phyloP scores from a whole-genome alignment of 2,797 vertebrate species.

The Spea hammondii region DNA sequence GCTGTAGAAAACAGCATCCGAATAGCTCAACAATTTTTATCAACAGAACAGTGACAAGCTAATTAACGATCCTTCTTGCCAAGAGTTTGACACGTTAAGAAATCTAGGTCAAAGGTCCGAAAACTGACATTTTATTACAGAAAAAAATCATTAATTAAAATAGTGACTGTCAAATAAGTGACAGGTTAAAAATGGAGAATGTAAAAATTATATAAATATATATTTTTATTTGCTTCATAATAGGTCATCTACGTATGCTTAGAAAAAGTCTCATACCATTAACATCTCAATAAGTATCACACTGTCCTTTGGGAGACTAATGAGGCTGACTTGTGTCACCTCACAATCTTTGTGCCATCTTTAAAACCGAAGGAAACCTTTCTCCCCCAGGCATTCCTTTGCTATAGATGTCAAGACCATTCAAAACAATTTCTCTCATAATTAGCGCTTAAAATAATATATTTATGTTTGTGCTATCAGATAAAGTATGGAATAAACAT shows the following conservation, averaged over 20 bases:
- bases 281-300: conserved; percentile 24
- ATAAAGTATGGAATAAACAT: not conserved
- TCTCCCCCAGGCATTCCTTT: conserved; percentile 22
- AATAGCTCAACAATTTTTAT: not conserved
- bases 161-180: conserved; percentile 22
- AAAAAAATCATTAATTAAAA: conserved; percentile 39
- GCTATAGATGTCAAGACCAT: conserved; percentile 17
- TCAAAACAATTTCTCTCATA: conserved; percentile 25
- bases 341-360: conserved; percentile 27
- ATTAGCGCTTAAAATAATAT: conserved; percentile 40
- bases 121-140: not conserved
- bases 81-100: conserved; percentile 35
- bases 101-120: conserved; percentile 30
- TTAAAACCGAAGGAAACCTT: conserved; percentile 4
- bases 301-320: conserved; percentile 47
- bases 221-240: conserved; percentile 23
- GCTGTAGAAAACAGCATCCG: not conserved
- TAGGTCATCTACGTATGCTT: conserved; percentile 24
- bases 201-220: conserved; percentile 28
- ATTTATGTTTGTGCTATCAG: not conserved
- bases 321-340: conserved; percentile 51
- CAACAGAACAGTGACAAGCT: not conserved
- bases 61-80: conserved; percentile 27
- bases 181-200: conserved; percentile 9
- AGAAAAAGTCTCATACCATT: conserved; percentile 25